A percentile compares a stretch with the other conserved stretches of the same genome.
These are phyloP conservation scores for Idaea dimidiata DNA, from an alignment of 2,888 invertebrate species.

Conservation along the genomic window DNA sequence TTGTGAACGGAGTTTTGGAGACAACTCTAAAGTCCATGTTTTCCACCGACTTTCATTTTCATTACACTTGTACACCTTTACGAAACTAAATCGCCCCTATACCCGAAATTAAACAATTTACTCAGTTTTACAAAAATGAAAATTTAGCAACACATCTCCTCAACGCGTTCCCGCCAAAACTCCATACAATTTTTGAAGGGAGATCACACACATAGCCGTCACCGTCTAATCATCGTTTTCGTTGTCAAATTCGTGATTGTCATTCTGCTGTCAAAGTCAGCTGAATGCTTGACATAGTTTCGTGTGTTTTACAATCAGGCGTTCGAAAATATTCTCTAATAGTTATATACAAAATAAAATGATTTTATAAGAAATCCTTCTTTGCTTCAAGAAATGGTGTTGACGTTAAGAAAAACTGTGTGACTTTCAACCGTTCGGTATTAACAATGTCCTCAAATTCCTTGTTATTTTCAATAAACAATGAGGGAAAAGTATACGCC, in stretches of 20 bases:
- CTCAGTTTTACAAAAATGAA: too few species aligned
- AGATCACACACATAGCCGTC: too few species aligned
- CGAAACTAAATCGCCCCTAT: too few species aligned
- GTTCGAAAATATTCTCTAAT: background rate
- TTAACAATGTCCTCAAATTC: conserved; percentile 82
- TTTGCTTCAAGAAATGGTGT: background rate
- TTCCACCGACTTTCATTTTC: too few species aligned
- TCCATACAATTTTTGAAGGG: too few species aligned
- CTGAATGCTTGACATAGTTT: background rate
- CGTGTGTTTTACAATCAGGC: background rate
- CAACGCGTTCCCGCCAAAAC: too few species aligned
- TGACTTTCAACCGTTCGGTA: background rate
- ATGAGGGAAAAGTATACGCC: conserved; percentile 93
- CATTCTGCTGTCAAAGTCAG: background rate
- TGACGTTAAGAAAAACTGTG: background rate
- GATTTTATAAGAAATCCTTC: background rate
- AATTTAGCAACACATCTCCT: too few species aligned
- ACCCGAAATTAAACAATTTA: too few species aligned
- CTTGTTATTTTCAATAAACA: conserved; percentile 90
- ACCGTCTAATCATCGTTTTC: too few species aligned
- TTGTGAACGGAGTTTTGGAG: too few species aligned
- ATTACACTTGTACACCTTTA: too few species aligned
- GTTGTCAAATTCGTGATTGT: background rate
- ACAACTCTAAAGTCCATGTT: too few species aligned
- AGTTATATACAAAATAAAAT: background rate